These are phyloP conservation scores for Philopedon plagiatum DNA, from an alignment of 2,888 invertebrate genomes.

Conservation along the genomic window DNA sequence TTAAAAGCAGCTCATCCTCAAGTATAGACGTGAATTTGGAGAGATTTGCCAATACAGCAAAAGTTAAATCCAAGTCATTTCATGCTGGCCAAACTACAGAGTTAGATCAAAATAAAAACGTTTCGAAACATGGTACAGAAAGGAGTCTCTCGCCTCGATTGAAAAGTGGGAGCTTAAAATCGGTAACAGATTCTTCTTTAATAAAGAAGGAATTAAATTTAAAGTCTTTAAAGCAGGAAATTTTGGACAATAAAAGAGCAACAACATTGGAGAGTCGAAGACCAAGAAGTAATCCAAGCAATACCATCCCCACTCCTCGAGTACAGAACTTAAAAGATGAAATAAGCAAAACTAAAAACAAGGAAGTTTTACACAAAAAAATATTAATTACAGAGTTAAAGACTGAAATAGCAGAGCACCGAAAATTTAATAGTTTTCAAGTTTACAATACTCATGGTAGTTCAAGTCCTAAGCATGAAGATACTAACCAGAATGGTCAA, in stretches of 20 bases:
- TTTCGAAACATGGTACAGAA: conserved; percentile 13
- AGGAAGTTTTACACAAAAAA: conserved; percentile 42
- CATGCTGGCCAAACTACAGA: background rate
- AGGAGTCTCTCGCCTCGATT: background rate
- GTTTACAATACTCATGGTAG: conserved; percentile 30
- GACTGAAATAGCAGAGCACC: conserved; percentile 55
- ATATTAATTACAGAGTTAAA: conserved; percentile 53
- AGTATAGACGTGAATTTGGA: conserved; percentile 27
- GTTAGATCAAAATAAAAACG: background rate
- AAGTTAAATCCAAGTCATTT: conserved; percentile 9
- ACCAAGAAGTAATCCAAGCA: background rate
- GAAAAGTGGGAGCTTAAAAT: conserved; percentile 21
- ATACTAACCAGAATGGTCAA: background rate
- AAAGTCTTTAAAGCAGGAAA: conserved; percentile 45
- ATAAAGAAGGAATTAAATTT: conserved; percentile 20
- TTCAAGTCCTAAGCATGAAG: background rate
- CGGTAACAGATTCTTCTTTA: conserved; percentile 30
- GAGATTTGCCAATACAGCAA: conserved; percentile 19
- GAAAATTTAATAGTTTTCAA: conserved; percentile 35
- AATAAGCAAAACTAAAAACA: conserved; percentile 37
- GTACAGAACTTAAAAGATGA: conserved; percentile 53
- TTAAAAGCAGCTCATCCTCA: conserved; percentile 35
- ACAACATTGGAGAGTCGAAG: background rate
- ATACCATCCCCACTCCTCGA: conserved; percentile 39
- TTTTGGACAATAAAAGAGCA: conserved; percentile 33